A percentile compares a stretch with the other conserved stretches of the same genome.
These are phyloP conservation scores for Mercenaria mercenaria DNA, from an alignment of 1,140 invertebrate species.

Conservation along the genomic window DNA sequence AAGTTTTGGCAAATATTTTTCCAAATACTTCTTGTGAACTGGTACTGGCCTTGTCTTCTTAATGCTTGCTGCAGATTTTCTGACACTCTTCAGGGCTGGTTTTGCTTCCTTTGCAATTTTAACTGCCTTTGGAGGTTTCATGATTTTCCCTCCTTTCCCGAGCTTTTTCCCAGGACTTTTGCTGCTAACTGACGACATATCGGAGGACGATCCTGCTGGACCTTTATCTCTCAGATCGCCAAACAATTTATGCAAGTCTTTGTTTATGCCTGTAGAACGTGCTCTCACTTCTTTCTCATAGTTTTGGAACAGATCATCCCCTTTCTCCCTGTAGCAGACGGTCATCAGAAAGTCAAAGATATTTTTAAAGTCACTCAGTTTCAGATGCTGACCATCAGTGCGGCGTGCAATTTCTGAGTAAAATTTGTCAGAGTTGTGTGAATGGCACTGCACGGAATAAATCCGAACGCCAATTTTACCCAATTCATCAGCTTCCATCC, in stretches of 20 bases:
- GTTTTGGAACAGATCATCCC: conserved; percentile 63
- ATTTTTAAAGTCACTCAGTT: conserved; percentile 69
- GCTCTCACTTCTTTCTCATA: conserved; percentile 64
- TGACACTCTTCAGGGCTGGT: background rate
- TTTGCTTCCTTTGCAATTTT: background rate
- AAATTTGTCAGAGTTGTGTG: conserved; percentile 38
- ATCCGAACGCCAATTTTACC: conserved; percentile 64
- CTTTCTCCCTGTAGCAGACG: conserved; percentile 71
- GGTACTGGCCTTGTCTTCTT: background rate
- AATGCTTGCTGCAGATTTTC: background rate
- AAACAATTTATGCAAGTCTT: conserved; percentile 60
- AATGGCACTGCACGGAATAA: conserved; percentile 47
- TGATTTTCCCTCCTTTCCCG: background rate
- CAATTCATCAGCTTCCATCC: conserved; percentile 71
- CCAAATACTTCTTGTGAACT: conserved; percentile 9
- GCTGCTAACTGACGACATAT: background rate
- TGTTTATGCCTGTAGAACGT: conserved; percentile 28
- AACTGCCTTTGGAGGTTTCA: background rate
- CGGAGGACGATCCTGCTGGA: background rate
- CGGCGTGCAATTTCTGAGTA: conserved; percentile 52
- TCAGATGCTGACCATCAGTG: conserved; percentile 66
- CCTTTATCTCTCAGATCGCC: conserved; percentile 18
- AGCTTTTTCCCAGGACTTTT: background rate
- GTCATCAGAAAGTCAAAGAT: conserved; percentile 74
- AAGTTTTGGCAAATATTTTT: conserved; percentile 43